These are phyloP conservation scores for Bradypodion pumilum DNA, from an alignment of 2,797 vertebrate genomes.

Conservation along the genomic window DNA sequence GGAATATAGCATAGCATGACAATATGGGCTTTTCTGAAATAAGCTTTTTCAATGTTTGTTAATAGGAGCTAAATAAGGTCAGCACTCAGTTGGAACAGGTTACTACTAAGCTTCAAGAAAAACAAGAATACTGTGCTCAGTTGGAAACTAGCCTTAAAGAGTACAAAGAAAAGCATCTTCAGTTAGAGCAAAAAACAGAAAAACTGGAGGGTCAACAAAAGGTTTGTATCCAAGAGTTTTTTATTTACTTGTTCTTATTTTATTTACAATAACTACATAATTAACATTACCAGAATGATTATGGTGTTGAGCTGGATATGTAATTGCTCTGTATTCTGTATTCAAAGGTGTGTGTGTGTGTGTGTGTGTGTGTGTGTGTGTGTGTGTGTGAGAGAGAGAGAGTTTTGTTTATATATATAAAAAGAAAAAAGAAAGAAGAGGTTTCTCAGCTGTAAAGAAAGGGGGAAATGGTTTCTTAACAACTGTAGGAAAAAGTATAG, in stretches of 20 bases:
- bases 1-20: not conserved
- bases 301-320: not conserved
- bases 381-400: no score
- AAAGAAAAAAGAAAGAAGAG: not conserved
- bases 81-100: constrained; percentile 86
- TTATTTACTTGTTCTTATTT: not conserved
- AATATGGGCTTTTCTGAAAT: not conserved
- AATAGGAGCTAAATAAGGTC: constrained; percentile 90
- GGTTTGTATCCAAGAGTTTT: constrained; percentile 77
- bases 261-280: not conserved
- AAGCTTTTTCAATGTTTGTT: constrained; percentile 50
- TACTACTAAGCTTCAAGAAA: constrained; percentile 83
- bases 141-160: constrained; percentile 89
- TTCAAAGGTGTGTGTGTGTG: no score
- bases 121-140: constrained; percentile 86
- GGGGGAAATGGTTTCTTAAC: not conserved
- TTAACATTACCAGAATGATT: not conserved
- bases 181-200: constrained; percentile 88
- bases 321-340: not conserved
- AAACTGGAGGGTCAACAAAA: constrained; percentile 85
- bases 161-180: constrained; percentile 87
- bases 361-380: no score
- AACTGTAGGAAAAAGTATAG: not conserved
- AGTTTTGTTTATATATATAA: no score
- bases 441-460: not conserved